These are phyloP conservation scores for Callionymus lyra DNA, from an alignment of 2,113 vertebrate species.

Conservation along the genomic window DNA sequence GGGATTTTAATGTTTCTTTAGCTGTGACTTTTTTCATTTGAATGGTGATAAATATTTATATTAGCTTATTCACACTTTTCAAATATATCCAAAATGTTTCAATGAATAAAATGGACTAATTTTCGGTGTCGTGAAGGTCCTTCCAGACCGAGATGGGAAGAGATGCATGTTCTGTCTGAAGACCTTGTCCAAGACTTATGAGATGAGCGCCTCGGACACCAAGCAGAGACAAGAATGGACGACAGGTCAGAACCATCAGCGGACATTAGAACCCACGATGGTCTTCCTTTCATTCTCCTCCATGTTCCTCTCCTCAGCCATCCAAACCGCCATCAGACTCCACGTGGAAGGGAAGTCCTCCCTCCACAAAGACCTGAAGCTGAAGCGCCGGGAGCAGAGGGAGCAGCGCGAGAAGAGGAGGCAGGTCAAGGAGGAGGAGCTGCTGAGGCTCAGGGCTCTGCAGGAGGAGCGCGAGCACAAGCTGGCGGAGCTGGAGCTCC, in stretches of 20 bases:
- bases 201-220: slow-evolving; percentile 94
- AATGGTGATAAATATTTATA: too few species aligned
- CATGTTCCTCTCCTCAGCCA: slow-evolving; percentile 60
- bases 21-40: too few species aligned
- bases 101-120: too few species aligned
- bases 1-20: too few species aligned
- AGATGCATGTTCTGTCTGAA: slow-evolving; percentile 96
- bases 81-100: too few species aligned
- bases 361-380: slow-evolving; percentile 87
- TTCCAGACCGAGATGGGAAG: slow-evolving; percentile 87
- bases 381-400: slow-evolving; percentile 80
- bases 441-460: slow-evolving; percentile 77
- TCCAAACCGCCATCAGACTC: slow-evolving; percentile 85
- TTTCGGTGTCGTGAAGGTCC: slow-evolving; percentile 71
- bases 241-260: slow-evolving; percentile 60
- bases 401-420: slow-evolving; percentile 79
- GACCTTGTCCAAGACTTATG: slow-evolving; percentile 81
- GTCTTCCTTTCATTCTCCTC: too few species aligned
- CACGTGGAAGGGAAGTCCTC: slow-evolving; percentile 81
- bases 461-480: slow-evolving; percentile 89
- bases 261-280: too few species aligned
- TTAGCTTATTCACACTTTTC: too few species aligned
- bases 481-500: slow-evolving; percentile 82
- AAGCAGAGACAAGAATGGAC: slow-evolving; percentile 95
- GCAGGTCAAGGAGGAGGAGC: slow-evolving; percentile 80